Conservation (phyloP, 2,797 vertebrate genomes). For the Channa striata region DNA sequence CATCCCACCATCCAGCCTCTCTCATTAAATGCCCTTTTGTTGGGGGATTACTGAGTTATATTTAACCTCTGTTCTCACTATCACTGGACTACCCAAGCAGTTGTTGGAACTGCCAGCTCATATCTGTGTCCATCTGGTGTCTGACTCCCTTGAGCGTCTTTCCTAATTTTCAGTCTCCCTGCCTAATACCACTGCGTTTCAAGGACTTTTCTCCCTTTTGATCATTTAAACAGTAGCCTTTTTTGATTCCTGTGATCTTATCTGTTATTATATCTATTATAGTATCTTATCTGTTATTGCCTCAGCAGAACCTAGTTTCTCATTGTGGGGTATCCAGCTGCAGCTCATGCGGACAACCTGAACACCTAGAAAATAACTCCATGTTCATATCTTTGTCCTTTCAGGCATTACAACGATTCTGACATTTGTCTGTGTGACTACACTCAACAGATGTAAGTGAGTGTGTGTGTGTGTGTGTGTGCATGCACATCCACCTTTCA, state of each 20-base stretch:
- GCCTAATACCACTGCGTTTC: constrained; percentile 14
- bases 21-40: constrained; percentile 66
- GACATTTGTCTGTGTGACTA: background rate
- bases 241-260: background rate
- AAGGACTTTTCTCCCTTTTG: constrained; percentile 14
- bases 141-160: constrained; percentile 31
- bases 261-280: no score
- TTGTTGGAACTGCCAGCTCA: constrained; percentile 33
- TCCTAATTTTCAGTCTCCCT: constrained; percentile 28
- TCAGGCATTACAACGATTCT: constrained; percentile 6
- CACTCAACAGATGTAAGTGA: constrained; percentile 3
- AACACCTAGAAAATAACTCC: background rate
- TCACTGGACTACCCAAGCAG: constrained; percentile 36
- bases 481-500: background rate
- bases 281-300: constrained; percentile 52
- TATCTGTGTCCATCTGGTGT: constrained; percentile 45
- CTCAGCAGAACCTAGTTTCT: constrained; percentile 11
- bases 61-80: constrained; percentile 67
- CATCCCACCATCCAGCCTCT: constrained; percentile 34
- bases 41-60: constrained; percentile 71
- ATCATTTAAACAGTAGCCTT: background rate
- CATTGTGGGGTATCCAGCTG: background rate
- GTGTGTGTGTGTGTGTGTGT: background rate
- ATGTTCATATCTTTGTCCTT: constrained; percentile 14
- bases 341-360: background rate